Evolutionary conservation across 1,140 invertebrate species (phyloP), one percentile per base, ranked within the genome.

Genomic region (Calephelis virginiensis): DNA sequence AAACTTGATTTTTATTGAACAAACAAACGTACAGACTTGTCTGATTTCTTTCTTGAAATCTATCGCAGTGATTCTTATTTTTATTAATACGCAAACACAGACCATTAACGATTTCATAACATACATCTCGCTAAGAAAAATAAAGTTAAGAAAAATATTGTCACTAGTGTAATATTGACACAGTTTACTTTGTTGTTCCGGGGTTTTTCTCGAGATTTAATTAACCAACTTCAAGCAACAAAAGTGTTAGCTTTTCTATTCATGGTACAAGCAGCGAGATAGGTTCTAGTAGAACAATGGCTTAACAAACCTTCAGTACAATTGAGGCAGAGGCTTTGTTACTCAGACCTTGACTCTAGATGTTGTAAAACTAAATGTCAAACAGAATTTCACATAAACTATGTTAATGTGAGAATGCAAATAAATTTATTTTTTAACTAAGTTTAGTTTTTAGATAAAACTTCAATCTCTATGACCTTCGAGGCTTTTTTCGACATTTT

Each of bases 281-380:
- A 64, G 64, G 48, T 46, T 68, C 70, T 59, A 45, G 53, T 67
- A 72, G 71, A 80, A 89, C 86, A 89, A 89, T 83, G 77, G 70
- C 72, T 67, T 86, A 83, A 85, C 82, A 80, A 89, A 79, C 70
- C 78, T 73, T 73, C 61, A 72, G 71, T 74, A 73, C 76, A 74
- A 85, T 83, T 85, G 83, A 82, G 79, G 61, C 75, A 83, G 77
- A 72, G 77, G 74, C 74, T 81, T 85, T 43, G 13, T 28, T 40
- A 4, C 28, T 56, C 50, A 56, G 50, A 56, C 50, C 50, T 56
- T 56, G 50, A 37, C 17, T 28, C 14, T 9, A 56, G 17, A 12
- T 56, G 17, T 56, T 56, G 11, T 11, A 37, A 37, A 37, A 6
- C 5, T 56, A 56, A 37, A 10, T 11, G 28, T 56, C 17, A 43